Evolutionary conservation across 2,797 vertebrate species (phyloP).

Genomic region (Rhabdomys pumilio): DNA sequence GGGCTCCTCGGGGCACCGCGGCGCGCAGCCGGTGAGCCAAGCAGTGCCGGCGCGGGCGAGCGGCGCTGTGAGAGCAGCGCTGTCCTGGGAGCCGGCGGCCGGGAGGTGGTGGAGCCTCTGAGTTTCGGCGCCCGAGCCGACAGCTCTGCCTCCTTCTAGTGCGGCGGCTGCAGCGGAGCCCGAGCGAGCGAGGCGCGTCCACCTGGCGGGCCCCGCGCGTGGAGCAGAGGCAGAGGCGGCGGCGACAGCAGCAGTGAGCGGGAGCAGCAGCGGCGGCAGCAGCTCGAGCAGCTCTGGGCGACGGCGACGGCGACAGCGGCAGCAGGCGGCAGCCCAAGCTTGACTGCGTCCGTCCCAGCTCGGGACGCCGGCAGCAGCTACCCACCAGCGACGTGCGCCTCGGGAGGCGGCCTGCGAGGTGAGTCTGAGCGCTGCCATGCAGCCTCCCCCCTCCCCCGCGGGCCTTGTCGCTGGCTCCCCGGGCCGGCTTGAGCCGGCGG

Average conservation of each 20-base stretch:
- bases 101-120: conserved; percentile 65
- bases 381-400: conserved; percentile 63
- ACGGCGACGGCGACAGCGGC: conserved; percentile 55
- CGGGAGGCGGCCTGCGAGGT: conserved; percentile 78
- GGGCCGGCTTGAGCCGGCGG: conserved; percentile 43
- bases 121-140: conserved; percentile 46
- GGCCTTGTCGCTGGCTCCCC: conserved; percentile 63
- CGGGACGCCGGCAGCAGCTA: conserved; percentile 53
- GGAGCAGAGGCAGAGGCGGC: conserved; percentile 89
- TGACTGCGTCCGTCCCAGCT: background rate
- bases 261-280: conserved; percentile 64
- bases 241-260: conserved; percentile 67
- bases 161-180: conserved; percentile 61
- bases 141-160: conserved; percentile 85
- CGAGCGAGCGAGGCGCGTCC: conserved; percentile 92
- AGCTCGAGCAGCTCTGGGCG: conserved; percentile 66
- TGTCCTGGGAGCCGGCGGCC: conserved; percentile 1
- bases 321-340: conserved; percentile 44
- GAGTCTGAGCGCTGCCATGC: conserved; percentile 67
- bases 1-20: background rate
- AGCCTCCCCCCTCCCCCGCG: background rate
- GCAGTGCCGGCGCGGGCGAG: background rate
- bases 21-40: background rate
- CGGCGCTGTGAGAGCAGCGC: conserved; percentile 28
- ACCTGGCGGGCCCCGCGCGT: conserved; percentile 92